These are phyloP conservation scores for Eubucco bourcierii DNA, from an alignment of 2,113 vertebrate genomes.

Conservation along the genomic window DNA sequence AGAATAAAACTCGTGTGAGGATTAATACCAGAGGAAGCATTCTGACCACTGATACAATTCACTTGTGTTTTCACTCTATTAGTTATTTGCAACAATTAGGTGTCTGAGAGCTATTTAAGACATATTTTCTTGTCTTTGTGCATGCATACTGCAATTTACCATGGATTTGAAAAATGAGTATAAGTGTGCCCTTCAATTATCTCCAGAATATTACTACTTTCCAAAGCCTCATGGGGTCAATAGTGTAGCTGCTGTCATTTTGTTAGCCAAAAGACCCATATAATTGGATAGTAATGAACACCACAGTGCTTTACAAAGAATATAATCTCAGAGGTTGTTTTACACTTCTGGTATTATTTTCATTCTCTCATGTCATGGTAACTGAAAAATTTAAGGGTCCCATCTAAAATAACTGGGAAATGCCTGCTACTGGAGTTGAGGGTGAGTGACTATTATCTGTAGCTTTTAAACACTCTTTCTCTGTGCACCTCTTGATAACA, in stretches of 20 bases:
- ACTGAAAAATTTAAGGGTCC: not conserved
- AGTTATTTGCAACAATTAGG: not conserved
- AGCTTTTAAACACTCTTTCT: not conserved
- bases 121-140: not conserved
- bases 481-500: not conserved
- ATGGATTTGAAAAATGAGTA: not conserved
- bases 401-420: not conserved
- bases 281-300: not conserved
- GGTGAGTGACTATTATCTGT: not conserved
- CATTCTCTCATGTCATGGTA: not conserved
- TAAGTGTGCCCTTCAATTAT: conserved; percentile 8
- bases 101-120: not conserved
- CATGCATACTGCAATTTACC: not conserved
- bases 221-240: not conserved
- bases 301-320: not conserved
- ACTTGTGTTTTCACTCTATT: not conserved
- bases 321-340: not conserved
- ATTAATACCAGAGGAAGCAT: not conserved
- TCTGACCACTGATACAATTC: not conserved
- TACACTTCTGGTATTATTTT: not conserved
- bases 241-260: not conserved
- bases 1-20: not conserved
- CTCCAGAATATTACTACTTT: not conserved
- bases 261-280: not conserved
- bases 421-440: not conserved